Conservation (phyloP, 1,140 invertebrate species). For the Protaetia brevitarsis region DNA sequence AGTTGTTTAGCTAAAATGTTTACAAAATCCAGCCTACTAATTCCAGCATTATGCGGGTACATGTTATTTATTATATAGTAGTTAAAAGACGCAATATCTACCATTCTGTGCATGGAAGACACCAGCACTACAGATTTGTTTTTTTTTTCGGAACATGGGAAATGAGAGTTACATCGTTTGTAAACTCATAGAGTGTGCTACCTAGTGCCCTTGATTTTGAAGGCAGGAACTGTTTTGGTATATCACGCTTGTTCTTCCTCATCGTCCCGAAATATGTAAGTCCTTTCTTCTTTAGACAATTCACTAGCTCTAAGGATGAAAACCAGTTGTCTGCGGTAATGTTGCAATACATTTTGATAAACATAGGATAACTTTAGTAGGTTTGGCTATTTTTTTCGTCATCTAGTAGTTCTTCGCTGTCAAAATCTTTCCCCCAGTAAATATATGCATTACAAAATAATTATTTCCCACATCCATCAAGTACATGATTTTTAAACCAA, state of each 20-base stretch:
- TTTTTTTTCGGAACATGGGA: slow-evolving; percentile 38
- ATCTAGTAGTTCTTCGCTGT: slow-evolving; percentile 33
- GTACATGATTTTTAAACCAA: slow-evolving; percentile 50
- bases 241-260: slow-evolving; percentile 45
- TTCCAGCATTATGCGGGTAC: slow-evolving; percentile 12
- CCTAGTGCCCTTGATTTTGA: slow-evolving; percentile 28
- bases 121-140: slow-evolving; percentile 43
- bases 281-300: slow-evolving; percentile 26
- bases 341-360: slow-evolving; percentile 33
- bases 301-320: slow-evolving; percentile 36
- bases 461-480: slow-evolving; percentile 41
- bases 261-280: slow-evolving; percentile 44
- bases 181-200: slow-evolving; percentile 41
- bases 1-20: slow-evolving; percentile 30
- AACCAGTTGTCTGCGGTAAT: slow-evolving; percentile 46
- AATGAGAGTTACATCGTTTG: slow-evolving; percentile 36
- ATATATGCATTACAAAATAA: slow-evolving; percentile 44
- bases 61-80: not conserved
- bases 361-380: slow-evolving; percentile 29
- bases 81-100: slow-evolving; percentile 37
- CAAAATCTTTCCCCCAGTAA: slow-evolving; percentile 44
- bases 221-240: slow-evolving; percentile 30
- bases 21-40: slow-evolving; percentile 30
- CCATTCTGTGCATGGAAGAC: slow-evolving; percentile 41
- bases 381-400: slow-evolving; percentile 32